Base-by-base conservation (phyloP, 2,113 vertebrate genomes). In the Prunella himalayana region DNA sequence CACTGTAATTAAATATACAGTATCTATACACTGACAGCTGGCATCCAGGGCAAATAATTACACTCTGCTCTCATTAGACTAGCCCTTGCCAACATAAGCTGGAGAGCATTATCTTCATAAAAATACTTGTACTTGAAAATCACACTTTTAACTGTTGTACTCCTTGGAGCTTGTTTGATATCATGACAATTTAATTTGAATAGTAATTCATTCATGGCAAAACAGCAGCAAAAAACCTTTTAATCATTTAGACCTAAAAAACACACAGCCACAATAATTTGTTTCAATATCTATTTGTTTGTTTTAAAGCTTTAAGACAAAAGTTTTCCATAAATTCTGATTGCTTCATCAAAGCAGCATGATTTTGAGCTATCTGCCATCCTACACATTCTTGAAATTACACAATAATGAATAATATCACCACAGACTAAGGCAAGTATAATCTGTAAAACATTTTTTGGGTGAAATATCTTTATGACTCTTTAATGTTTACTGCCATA, bases 351-450 rank as follows among this genome's bases (percentile, higher is more conserved):
- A 79, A 79, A 70, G 54, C 15, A 76, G 23, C 45, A 20, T 0
- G 12, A 85, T 75, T 93, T 81, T 68, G 35, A 88, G 41, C 17
- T 83, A 64, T 76, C 64, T 82, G 37, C 25, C 53, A 82, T 80
- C 66, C 79, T 86, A 88, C 70, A 90, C 63, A 66, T 94, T 93
- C 93, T 82, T 92, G 83, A 90, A 88, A 96, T 96, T 90, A 31
- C 79, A 77, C 44, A 77, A 80, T 66, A 95, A 90, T 88, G 66
- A 86, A 80, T 3, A 1, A 22, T 59, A 86, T 69, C 49, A 76
- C 37, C 60, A 71, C 30, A 83, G 71, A 83, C 39, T 70, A 90
- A 86, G 47, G 64, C 71, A 80, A 88, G 12, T 25, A 72, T 80
- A 73, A 89, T 61, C 61, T 76, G 45, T 54, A 92, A 77, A 93